These are phyloP conservation scores for Pteromalus puparum DNA, from an alignment of 1,140 invertebrate genomes.

Conservation along the genomic window DNA sequence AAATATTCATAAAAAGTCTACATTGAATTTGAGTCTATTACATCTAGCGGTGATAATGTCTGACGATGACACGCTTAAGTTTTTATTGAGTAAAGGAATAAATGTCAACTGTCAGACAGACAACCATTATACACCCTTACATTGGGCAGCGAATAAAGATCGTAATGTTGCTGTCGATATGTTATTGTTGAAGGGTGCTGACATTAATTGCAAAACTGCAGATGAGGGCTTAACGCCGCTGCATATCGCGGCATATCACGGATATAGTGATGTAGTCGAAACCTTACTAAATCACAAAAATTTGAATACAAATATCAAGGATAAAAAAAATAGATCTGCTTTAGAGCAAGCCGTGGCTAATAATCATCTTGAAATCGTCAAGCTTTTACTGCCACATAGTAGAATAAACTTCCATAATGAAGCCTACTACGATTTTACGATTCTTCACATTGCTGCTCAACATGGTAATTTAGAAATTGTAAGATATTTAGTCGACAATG, in stretches of 20 bases:
- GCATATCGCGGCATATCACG: neutral
- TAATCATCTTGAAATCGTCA: neutral
- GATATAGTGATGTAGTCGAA: conserved; percentile 5
- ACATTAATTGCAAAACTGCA: neutral
- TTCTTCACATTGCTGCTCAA: conserved; percentile 28
- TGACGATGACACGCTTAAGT: no score
- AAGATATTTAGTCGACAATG: conserved; percentile 18
- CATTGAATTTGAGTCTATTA: no score
- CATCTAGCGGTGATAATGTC: no score
- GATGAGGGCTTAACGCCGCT: neutral
- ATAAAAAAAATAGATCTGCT: neutral
- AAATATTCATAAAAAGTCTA: no score
- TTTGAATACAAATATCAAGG: neutral
- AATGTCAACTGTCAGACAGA: no score
- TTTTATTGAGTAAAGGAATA: no score
- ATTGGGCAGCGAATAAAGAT: no score
- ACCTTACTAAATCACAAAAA: neutral
- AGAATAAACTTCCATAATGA: neutral
- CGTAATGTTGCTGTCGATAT: neutral
- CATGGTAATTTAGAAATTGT: conserved; percentile 7
- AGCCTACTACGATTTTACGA: neutral
- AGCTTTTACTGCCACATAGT: neutral
- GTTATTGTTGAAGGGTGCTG: neutral
- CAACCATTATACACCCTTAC: no score
- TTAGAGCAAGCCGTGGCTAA: conserved; percentile 5